These are phyloP conservation scores for Eurystomus gularis DNA, from an alignment of 2,113 vertebrate genomes.

Conservation along the genomic window DNA sequence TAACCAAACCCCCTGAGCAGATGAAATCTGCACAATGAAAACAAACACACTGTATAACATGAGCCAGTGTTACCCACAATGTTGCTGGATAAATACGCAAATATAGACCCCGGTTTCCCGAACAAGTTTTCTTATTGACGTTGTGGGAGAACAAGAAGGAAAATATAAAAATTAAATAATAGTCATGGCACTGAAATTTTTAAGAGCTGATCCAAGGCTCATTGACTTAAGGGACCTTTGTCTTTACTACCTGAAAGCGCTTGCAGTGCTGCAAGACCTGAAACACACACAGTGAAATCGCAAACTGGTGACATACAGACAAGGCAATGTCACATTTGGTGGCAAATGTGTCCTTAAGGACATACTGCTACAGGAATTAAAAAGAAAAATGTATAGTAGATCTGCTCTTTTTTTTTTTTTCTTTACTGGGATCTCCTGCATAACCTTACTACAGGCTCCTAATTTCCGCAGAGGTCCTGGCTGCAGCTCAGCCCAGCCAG, in stretches of 20 bases:
- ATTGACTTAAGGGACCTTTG: background rate
- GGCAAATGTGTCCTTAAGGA: background rate
- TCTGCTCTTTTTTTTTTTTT: background rate
- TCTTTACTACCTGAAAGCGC: background rate
- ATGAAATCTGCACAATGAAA: conserved; percentile 38
- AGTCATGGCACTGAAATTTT: background rate
- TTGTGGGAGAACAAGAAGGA: conserved; percentile 20
- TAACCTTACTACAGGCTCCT: background rate
- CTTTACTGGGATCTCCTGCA: background rate
- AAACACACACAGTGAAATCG: background rate
- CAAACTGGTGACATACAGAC: background rate
- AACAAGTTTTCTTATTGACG: background rate
- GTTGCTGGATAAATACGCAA: conserved; percentile 19
- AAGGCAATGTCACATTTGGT: background rate
- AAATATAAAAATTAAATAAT: conserved; percentile 41
- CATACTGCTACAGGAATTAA: background rate
- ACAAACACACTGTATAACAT: conserved; percentile 15
- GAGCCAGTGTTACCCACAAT: background rate
- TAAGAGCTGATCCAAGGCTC: background rate
- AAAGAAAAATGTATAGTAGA: background rate
- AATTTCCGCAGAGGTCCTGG: background rate
- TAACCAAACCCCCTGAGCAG: conserved; percentile 24
- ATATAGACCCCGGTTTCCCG: background rate
- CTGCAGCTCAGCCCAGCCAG: background rate
- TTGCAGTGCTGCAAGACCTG: background rate